Evolutionary conservation across 2,888 invertebrate genomes (phyloP).

Genomic region (Aphodius sticticus): DNA sequence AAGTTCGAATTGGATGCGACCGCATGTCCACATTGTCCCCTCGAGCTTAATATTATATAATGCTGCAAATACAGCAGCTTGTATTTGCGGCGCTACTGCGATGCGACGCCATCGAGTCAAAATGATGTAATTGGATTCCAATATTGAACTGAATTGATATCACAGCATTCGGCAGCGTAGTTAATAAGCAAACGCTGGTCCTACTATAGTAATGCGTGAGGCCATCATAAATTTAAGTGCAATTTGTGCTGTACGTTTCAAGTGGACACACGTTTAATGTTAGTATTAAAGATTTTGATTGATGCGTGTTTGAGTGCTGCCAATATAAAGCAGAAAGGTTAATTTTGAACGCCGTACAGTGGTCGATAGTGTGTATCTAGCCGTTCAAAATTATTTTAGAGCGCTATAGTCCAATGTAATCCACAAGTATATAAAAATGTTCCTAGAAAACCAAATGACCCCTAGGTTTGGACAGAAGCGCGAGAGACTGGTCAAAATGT

Average conservation of each 20-base stretch:
- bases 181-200: no score
- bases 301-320: background rate
- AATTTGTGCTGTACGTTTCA: background rate
- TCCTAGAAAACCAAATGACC: no score
- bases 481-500: no score
- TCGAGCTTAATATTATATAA: background rate
- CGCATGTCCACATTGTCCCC: background rate
- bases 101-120: background rate
- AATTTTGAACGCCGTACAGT: no score
- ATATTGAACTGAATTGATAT: background rate
- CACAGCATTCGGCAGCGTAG: background rate
- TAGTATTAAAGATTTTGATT: background rate
- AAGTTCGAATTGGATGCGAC: background rate
- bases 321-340: no score
- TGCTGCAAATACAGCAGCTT: background rate
- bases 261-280: background rate
- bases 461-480: no score
- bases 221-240: background rate
- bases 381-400: no score
- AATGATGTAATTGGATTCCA: background rate
- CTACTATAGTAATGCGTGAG: background rate
- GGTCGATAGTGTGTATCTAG: no score
- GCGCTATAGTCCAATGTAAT: no score
- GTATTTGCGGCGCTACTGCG: background rate
- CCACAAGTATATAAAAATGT: no score